Conservation (phyloP, 2,888 invertebrate species). For the Erynnis tages region DNA sequence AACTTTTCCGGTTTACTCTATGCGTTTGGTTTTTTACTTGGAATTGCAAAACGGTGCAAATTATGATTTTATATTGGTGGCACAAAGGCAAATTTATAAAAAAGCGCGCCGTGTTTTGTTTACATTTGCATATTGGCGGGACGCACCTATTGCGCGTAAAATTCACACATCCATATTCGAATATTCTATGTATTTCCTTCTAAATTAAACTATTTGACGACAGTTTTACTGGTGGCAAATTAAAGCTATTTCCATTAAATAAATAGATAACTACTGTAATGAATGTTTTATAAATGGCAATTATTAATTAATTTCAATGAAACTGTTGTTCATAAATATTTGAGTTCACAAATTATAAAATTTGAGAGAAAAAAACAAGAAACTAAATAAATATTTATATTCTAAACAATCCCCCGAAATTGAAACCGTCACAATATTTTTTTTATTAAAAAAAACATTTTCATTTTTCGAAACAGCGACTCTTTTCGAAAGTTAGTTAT, state of each 20-base stretch:
- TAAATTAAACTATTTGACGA: neutral
- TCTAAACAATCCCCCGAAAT: too few relatives aligned
- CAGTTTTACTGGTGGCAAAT: too few relatives aligned
- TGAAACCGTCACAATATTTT: too few relatives aligned
- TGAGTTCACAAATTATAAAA: too few relatives aligned
- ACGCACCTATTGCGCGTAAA: slow-evolving; percentile 2
- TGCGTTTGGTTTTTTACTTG: slow-evolving; percentile 26
- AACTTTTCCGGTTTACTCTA: slow-evolving; percentile 24
- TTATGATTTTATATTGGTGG: slow-evolving; percentile 26
- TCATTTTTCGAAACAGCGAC: neutral
- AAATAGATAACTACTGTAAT: too few relatives aligned
- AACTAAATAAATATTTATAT: too few relatives aligned
- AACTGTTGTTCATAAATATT: too few relatives aligned
- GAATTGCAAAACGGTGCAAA: slow-evolving; percentile 21
- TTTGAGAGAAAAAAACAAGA: too few relatives aligned
- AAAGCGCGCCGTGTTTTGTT: slow-evolving; percentile 18
- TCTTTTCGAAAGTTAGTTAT: slow-evolving; percentile 8
- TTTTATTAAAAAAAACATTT: neutral
- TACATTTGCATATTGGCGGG: slow-evolving; percentile 22
- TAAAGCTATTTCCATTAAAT: too few relatives aligned
- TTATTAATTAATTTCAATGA: too few relatives aligned
- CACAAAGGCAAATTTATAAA: slow-evolving; percentile 23
- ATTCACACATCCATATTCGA: slow-evolving; percentile 2
- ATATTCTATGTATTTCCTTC: slow-evolving; percentile 1
- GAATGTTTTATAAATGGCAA: too few relatives aligned